Evolutionary conservation across 2,113 vertebrate genomes (phyloP).

Genomic region (Charina bottae): DNA sequence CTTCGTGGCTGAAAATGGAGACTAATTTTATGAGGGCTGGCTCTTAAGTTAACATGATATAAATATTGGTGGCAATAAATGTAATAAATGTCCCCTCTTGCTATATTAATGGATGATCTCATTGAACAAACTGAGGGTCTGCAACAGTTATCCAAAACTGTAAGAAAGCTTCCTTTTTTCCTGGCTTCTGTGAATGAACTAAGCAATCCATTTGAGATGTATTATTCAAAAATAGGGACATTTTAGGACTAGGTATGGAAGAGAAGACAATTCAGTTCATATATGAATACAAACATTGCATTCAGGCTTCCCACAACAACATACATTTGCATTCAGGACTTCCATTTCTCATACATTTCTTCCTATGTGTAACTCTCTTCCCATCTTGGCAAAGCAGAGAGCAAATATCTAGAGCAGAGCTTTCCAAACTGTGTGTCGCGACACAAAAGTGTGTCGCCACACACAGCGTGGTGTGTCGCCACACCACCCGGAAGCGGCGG

Average conservation of each 20-base stretch:
- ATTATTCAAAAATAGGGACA: background rate
- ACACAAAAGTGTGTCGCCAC: too few species aligned
- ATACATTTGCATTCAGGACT: too few species aligned
- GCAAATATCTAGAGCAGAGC: background rate
- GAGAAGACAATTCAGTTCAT: too few species aligned
- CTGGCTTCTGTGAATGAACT: background rate
- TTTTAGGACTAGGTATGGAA: too few species aligned
- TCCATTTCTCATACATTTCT: background rate
- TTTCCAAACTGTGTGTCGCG: too few species aligned
- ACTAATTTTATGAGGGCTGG: slow-evolving; percentile 7
- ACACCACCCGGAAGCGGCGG: too few species aligned
- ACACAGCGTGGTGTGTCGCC: too few species aligned
- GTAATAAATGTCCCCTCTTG: background rate
- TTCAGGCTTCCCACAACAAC: too few species aligned
- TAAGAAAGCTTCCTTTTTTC: background rate
- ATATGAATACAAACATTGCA: too few species aligned
- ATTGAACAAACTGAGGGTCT: background rate
- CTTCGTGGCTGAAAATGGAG: slow-evolving; percentile 9
- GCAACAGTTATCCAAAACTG: background rate
- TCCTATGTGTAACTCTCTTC: background rate
- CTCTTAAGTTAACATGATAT: slow-evolving; percentile 27
- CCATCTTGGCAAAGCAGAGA: background rate
- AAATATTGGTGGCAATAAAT: background rate
- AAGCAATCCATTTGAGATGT: background rate
- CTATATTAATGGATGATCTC: background rate